These are phyloP conservation scores for Baccha elongata DNA, from an alignment of 2,888 invertebrate genomes.

Conservation along the genomic window DNA sequence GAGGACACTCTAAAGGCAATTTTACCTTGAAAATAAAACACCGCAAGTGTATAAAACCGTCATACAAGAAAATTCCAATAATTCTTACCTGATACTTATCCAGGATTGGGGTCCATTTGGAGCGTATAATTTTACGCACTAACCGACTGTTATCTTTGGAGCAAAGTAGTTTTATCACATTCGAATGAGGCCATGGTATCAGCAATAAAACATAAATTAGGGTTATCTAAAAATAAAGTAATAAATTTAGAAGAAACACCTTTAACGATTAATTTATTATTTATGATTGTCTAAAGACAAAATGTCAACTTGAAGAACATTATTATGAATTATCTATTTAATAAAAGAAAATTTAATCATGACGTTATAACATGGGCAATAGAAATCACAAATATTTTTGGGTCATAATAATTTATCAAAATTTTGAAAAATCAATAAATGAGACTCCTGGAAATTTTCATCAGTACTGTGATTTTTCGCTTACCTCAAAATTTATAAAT, in stretches of 20 bases:
- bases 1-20: conserved; percentile 93
- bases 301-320: neutral
- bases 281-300: neutral
- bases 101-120: conserved; percentile 95
- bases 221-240: conserved; percentile 86
- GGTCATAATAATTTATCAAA: too few species aligned
- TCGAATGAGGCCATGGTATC: conserved; percentile 94
- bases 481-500: conserved; percentile 92
- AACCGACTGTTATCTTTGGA: conserved; percentile 94
- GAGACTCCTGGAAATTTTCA: conserved; percentile 44
- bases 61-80: neutral
- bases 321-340: neutral
- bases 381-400: conserved; percentile 47
- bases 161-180: conserved; percentile 93
- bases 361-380: conserved; percentile 22
- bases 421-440: conserved; percentile 71
- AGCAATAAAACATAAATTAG: conserved; percentile 91
- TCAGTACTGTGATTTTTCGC: conserved; percentile 74
- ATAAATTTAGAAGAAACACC: conserved; percentile 29
- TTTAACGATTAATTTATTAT: conserved; percentile 26
- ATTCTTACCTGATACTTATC: conserved; percentile 88
- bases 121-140: conserved; percentile 93
- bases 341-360: neutral
- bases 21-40: conserved; percentile 84
- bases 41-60: neutral